Conservation (phyloP, 2,113 vertebrate species). For the Etheostoma spectabile region DNA sequence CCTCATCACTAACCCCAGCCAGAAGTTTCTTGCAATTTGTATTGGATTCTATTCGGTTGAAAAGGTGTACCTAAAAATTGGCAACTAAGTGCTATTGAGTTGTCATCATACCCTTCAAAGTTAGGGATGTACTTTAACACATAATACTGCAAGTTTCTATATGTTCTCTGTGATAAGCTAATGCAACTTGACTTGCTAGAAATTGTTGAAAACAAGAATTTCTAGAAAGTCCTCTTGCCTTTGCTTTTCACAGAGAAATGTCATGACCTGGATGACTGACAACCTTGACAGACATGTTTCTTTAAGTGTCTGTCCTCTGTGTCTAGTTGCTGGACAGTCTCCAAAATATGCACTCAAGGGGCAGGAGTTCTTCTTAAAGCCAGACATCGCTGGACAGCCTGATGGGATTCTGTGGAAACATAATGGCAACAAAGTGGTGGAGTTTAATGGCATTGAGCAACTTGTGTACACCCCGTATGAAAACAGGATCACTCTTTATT, state of each 20-base stretch:
- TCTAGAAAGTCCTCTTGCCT: no score
- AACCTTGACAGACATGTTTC: neutral
- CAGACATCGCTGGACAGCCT: neutral
- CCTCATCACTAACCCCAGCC: no score
- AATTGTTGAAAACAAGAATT: no score
- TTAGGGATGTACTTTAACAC: neutral
- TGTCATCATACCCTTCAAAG: neutral
- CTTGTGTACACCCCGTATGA: fast-evolving
- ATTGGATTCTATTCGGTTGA: no score
- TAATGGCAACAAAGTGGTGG: constrained; percentile 54
- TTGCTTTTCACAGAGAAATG: no score
- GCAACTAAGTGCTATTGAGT: no score
- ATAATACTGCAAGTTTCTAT: neutral
- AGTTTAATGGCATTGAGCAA: constrained; percentile 47
- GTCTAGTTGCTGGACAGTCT: constrained; percentile 40
- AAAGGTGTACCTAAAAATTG: no score
- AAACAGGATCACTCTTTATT: constrained; percentile 57
- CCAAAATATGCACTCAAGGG: constrained; percentile 40
- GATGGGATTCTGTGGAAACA: constrained; percentile 73
- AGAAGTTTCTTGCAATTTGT: no score
- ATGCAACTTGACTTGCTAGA: no score
- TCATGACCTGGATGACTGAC: no score
- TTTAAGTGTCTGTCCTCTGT: neutral
- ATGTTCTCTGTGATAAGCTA: neutral
- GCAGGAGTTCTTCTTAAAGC: neutral